Percentiles rank a stretch among this genome's conserved stretches.
Conservation (phyloP, 2,113 vertebrate genomes). For the Callipepla squamata region DNA sequence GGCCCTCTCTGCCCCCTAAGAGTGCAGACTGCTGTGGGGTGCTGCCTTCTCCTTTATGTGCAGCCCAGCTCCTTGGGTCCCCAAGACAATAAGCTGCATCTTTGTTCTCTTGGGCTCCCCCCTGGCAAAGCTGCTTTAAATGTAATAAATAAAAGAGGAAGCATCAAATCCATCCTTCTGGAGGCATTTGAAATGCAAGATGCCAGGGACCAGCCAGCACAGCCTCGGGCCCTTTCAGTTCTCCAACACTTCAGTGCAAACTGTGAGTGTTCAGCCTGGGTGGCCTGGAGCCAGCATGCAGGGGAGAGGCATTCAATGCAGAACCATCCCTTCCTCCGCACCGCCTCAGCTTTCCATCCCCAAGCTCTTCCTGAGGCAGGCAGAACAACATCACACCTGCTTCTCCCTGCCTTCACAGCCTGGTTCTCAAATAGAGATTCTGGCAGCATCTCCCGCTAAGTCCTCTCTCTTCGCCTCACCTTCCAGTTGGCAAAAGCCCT, state of each 20-base stretch:
- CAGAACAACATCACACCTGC: slow-evolving; percentile 40
- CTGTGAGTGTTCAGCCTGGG: slow-evolving; percentile 16
- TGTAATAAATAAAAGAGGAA: slow-evolving; percentile 54
- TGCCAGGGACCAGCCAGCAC: slow-evolving; percentile 40
- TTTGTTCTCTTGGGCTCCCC: slow-evolving; percentile 27
- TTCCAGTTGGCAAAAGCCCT: neutral
- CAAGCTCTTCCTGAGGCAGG: neutral
- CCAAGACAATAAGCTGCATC: neutral
- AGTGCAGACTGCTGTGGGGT: neutral
- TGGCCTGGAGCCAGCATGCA: neutral
- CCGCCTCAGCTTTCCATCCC: neutral
- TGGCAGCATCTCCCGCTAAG: neutral
- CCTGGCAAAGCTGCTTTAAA: slow-evolving; percentile 34
- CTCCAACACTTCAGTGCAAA: slow-evolving; percentile 38
- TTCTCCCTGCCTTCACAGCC: slow-evolving; percentile 35
- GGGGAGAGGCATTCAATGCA: neutral
- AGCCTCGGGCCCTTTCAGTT: slow-evolving; percentile 32
- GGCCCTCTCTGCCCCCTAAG: accelerated
- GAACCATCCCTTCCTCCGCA: neutral
- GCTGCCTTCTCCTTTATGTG: accelerated
- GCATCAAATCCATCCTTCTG: slow-evolving; percentile 33
- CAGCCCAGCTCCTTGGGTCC: neutral
- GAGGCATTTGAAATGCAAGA: slow-evolving; percentile 55
- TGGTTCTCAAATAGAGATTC: neutral
- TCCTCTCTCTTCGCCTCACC: neutral